Evolutionary conservation across 1,140 invertebrate genomes (phyloP).

Genomic region (Pseudomyrmex dendroicus): DNA sequence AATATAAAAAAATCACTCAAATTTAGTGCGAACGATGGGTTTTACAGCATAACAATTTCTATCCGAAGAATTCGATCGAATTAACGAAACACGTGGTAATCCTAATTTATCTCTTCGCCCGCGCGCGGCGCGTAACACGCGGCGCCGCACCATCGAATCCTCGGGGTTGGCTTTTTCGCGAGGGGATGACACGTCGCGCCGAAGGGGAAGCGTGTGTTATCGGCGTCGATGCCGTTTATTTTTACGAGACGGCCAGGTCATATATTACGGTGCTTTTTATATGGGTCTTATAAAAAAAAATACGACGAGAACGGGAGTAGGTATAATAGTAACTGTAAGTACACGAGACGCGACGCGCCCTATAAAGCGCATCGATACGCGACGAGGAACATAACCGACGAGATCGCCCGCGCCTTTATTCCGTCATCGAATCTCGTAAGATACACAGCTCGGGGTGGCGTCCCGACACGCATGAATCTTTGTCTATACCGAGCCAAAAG

Average conservation of each 20-base stretch:
- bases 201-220: constrained; percentile 64
- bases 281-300: constrained; percentile 59
- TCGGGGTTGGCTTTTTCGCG: constrained; percentile 36
- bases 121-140: neutral
- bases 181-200: constrained; percentile 54
- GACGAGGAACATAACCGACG: constrained; percentile 38
- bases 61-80: constrained; percentile 21
- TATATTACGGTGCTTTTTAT: constrained; percentile 64
- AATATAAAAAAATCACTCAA: neutral
- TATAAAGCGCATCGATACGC: constrained; percentile 48
- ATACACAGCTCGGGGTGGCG: constrained; percentile 10
- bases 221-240: constrained; percentile 59
- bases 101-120: constrained; percentile 47
- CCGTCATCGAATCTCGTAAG: constrained; percentile 57
- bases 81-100: constrained; percentile 38
- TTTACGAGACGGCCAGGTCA: constrained; percentile 68
- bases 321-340: constrained; percentile 3
- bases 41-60: constrained; percentile 2
- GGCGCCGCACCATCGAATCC: constrained; percentile 4
- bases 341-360: constrained; percentile 32
- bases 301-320: constrained; percentile 9
- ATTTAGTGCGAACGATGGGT: neutral
- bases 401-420: constrained; percentile 58
- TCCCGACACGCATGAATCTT: neutral
- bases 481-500: constrained; percentile 1